Evolutionary conservation across 2,113 vertebrate species (phyloP).

Genomic region (Andinoacara biseriatus): DNA sequence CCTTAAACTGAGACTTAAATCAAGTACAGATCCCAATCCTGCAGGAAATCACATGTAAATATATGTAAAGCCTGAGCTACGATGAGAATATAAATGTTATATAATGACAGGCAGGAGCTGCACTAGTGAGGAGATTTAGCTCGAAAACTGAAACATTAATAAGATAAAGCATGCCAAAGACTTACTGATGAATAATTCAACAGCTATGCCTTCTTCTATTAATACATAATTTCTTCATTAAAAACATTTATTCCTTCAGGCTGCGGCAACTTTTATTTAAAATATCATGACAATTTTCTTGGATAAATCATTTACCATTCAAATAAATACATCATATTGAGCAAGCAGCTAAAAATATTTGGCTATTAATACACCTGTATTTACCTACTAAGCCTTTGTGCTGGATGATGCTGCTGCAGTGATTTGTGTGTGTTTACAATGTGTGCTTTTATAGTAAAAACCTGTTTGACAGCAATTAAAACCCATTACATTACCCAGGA

Average conservation of each 20-base stretch:
- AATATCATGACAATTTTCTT: neutral
- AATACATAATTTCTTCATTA: conserved; percentile 27
- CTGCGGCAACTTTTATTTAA: neutral
- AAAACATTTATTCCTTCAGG: conserved; percentile 21
- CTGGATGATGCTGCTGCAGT: too few relatives aligned
- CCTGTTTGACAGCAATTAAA: neutral
- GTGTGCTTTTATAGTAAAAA: neutral
- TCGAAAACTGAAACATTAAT: conserved; percentile 40
- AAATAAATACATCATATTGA: neutral
- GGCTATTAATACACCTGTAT: neutral
- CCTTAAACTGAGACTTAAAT: neutral
- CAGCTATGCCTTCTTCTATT: conserved; percentile 29
- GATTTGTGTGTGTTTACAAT: neutral
- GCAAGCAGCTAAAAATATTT: neutral
- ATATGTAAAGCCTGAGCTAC: neutral
- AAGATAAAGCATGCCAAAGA: conserved; percentile 30
- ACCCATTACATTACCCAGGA: neutral
- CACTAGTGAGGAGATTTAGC: conserved; percentile 21
- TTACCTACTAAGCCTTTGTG: neutral
- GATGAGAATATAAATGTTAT: conserved; percentile 9
- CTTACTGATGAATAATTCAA: conserved; percentile 51
- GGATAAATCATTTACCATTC: neutral
- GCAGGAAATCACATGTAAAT: conserved; percentile 25
- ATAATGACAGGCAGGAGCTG: conserved; percentile 17
- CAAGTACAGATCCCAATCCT: neutral